Evolutionary conservation across 2,113 vertebrate species (phyloP), one percentile per base, ranked within the genome.

Genomic region (Ophthalmolycus amberensis): DNA sequence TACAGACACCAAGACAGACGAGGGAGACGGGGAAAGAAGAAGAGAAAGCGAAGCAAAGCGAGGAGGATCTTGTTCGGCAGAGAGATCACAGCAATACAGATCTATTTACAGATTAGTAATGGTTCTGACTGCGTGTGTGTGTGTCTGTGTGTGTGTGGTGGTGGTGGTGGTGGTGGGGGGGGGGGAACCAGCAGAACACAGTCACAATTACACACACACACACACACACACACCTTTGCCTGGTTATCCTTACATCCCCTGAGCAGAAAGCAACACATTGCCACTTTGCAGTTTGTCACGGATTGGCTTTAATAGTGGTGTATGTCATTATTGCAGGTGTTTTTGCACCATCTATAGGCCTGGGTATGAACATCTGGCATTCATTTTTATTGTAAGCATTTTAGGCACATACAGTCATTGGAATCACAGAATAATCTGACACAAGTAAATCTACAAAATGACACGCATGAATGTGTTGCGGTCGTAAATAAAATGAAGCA

Each of bases 101-200:
- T 91, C 87, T 91, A 90, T 90, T 91, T 90, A 89, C 87, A 92
- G 91, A 88, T 84, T 85, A 82, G 63, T 74, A 83, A 84, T 85
- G 80, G 76, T 68, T 85, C 77, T 81, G 77, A 52, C 54, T 85
- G 68, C 58, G 59, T 71, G 59, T 29, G 66, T 75, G 38, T 77
- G 54, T 29, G 42, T 62, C 72, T 68, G 69, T 65, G 50, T 59
- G 15, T 29, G 10, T 27, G 42, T 54, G 63, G 25, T 25, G 25
- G 37, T 18, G 63, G 63, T 46, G 64, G 54, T 52, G 50, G 10
- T 58, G 22, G 60, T 4, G 52, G 8, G 9, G 52, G 9, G 52
- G 52, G 16, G 3, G 46, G 5, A 18, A 22, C 10, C 11, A 58
- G n/a, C 38, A 52, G n/a, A 25, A 14, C n/a, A 64, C 60, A 73